phyloP scores from a whole-genome alignment of 2,888 invertebrate genomes.

The Sympetrum striolatum region DNA sequence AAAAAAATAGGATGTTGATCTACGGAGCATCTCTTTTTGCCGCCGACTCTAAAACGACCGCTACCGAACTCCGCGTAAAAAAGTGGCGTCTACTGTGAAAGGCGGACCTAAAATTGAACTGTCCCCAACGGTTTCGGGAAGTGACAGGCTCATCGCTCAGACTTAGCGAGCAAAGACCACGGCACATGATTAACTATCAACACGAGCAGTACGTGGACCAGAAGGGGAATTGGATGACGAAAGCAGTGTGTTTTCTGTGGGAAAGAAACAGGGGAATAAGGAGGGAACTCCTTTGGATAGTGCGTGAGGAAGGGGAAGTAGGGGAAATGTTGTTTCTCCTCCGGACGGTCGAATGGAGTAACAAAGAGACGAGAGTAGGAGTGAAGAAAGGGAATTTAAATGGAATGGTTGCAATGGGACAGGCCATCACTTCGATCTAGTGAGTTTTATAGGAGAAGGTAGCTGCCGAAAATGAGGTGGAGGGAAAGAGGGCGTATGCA shows the following conservation, averaged over 20 bases:
- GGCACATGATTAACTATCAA: background rate
- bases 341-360: background rate
- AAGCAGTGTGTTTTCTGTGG: background rate
- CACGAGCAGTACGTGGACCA: background rate
- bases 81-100: background rate
- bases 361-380: background rate
- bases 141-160: background rate
- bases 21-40: background rate
- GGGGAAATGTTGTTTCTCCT: background rate
- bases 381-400: background rate
- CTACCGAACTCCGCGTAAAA: background rate
- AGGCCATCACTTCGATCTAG: background rate
- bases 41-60: background rate
- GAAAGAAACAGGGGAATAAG: background rate
- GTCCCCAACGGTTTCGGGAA: background rate
- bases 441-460: background rate
- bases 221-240: background rate
- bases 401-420: background rate
- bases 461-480: background rate
- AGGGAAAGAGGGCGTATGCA: background rate
- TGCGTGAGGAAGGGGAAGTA: background rate
- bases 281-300: background rate
- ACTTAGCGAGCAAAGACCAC: background rate
- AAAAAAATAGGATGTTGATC: no score
- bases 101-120: background rate